Evolutionary conservation across 2,888 invertebrate species (phyloP).

Genomic region (Hemithea aestivaria): DNA sequence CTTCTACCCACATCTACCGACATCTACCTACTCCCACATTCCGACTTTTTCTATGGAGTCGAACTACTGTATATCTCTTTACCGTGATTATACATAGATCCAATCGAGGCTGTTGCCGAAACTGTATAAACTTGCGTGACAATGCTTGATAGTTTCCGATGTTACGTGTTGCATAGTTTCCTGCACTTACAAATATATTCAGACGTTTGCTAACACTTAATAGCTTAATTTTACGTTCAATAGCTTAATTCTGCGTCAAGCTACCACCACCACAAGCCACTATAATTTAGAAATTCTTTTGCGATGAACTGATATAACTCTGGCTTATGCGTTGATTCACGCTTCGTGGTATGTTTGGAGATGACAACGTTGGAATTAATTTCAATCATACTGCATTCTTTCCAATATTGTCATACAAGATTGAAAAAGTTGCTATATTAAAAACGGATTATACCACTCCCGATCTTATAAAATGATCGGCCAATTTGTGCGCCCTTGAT

Average conservation of each 20-base stretch:
- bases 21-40: too few species aligned
- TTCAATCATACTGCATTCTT: conserved; percentile 6
- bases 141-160: conserved; percentile 42
- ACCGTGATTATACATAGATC: conserved; percentile 12
- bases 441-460: conserved; percentile 9
- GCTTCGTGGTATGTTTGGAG: conserved; percentile 3
- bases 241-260: too few species aligned
- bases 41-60: too few species aligned
- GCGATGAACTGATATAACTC: conserved; percentile 24
- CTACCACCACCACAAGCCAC: too few species aligned
- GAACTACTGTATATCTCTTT: too few species aligned
- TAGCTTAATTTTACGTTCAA: too few species aligned
- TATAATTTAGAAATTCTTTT: conserved; percentile 22
- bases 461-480: conserved; percentile 12
- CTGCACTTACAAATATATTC: conserved; percentile 35
- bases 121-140: conserved; percentile 55
- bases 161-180: conserved; percentile 41
- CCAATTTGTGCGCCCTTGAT: conserved; percentile 41
- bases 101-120: conserved; percentile 38
- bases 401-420: too few species aligned
- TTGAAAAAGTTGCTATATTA: conserved; percentile 5
- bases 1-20: too few species aligned
- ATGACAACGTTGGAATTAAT: conserved; percentile 20
- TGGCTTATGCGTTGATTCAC: conserved; percentile 16
- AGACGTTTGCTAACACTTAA: conserved; percentile 7